Conservation (phyloP, 2,888 invertebrate genomes). For the Epicampocera succincta region DNA sequence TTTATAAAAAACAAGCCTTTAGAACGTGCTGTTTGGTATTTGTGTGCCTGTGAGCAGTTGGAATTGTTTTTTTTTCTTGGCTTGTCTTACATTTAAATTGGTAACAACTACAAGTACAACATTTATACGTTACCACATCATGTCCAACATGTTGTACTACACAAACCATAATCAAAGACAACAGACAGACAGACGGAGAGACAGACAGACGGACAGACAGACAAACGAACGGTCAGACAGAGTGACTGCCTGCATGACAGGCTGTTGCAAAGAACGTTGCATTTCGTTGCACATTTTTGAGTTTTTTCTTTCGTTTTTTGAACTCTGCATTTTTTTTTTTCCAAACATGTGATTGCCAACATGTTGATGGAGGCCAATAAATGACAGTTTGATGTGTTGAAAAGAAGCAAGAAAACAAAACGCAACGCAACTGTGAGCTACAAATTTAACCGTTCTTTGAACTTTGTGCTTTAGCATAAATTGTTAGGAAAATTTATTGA, state of each 20-base stretch:
- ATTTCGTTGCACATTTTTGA: constrained; percentile 62
- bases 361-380: constrained; percentile 66
- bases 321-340: neutral
- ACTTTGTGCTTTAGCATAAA: constrained; percentile 19
- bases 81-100: constrained; percentile 67
- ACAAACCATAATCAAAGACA: constrained; percentile 75
- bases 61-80: constrained; percentile 33
- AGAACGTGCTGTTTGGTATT: constrained; percentile 30
- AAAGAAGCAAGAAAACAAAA: constrained; percentile 27
- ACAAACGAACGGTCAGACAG: constrained; percentile 6
- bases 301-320: constrained; percentile 25
- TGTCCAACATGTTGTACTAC: constrained; percentile 57
- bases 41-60: neutral
- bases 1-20: constrained; percentile 42
- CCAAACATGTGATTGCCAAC: constrained; percentile 46
- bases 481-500: constrained; percentile 9
- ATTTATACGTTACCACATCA: constrained; percentile 75
- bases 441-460: constrained; percentile 48
- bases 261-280: constrained; percentile 52
- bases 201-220: constrained; percentile 12
- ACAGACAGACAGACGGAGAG: constrained; percentile 7
- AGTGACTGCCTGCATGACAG: constrained; percentile 13
- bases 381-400: constrained; percentile 66
- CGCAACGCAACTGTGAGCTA: constrained; percentile 17
- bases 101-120: constrained; percentile 48